A percentile compares a stretch with the other conserved stretches of the same genome.
Conservation (phyloP, 2,797 vertebrate genomes). For the Gila robusta region DNA sequence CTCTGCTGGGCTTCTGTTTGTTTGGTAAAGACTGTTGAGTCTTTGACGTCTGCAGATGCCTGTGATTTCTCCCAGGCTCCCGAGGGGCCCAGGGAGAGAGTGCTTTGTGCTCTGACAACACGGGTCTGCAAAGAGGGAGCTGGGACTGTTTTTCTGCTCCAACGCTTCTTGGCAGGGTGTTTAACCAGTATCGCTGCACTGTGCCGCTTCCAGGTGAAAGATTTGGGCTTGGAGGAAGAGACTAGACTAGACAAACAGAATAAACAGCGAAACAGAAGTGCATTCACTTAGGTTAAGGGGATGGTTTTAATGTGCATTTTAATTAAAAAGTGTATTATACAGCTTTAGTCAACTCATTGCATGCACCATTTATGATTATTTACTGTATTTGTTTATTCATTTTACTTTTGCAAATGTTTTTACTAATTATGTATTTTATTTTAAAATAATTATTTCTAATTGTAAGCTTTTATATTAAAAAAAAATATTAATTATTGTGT, state of each 20-base stretch:
- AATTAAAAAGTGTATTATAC: neutral
- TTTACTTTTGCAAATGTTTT: neutral
- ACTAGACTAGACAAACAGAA: constrained; percentile 44
- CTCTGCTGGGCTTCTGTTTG: constrained; percentile 63
- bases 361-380: neutral
- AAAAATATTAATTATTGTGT: neutral
- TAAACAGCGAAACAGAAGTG: constrained; percentile 13
- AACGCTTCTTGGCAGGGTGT: constrained; percentile 72
- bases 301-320: constrained; percentile 43
- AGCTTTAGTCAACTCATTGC: neutral
- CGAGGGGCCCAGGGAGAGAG: constrained; percentile 76
- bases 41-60: constrained; percentile 73
- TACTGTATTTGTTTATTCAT: neutral
- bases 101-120: constrained; percentile 81
- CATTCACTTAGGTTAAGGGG: constrained; percentile 1
- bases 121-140: constrained; percentile 69
- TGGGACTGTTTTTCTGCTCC: constrained; percentile 71
- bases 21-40: constrained; percentile 66
- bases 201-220: constrained; percentile 73
- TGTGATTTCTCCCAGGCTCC: constrained; percentile 80
- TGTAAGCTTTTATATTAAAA: neutral
- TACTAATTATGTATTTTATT: neutral
- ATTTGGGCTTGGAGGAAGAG: constrained; percentile 64
- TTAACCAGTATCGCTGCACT: constrained; percentile 73
- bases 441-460: neutral